A percentile compares a stretch with the other conserved stretches of the same genome.
Conservation (phyloP, 1,140 invertebrate genomes). For the Bombus breviceps region DNA sequence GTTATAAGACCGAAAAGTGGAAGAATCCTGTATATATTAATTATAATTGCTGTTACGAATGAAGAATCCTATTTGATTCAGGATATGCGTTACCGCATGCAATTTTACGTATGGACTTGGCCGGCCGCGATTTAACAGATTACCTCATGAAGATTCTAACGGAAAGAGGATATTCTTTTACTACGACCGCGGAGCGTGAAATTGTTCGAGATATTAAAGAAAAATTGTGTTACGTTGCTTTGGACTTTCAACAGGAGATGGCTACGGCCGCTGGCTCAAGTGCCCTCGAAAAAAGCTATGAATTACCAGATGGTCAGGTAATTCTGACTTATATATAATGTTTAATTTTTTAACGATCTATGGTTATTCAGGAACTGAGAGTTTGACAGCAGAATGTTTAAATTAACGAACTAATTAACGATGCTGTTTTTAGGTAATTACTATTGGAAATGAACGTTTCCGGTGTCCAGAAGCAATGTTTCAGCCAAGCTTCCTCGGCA, state of each 20-base stretch:
- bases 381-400: background rate
- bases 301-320: slow-evolving; percentile 93
- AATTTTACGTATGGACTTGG: slow-evolving; percentile 94
- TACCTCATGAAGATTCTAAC: slow-evolving; percentile 95
- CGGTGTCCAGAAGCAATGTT: slow-evolving; percentile 96
- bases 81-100: slow-evolving; percentile 89
- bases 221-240: slow-evolving; percentile 92
- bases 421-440: slow-evolving; percentile 85
- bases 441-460: slow-evolving; percentile 97
- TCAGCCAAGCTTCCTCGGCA: slow-evolving; percentile 95
- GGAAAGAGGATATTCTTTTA: slow-evolving; percentile 89
- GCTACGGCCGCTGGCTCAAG: slow-evolving; percentile 91
- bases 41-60: background rate
- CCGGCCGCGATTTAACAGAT: slow-evolving; percentile 94
- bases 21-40: background rate
- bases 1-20: background rate
- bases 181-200: slow-evolving; percentile 90
- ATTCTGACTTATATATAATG: slow-evolving; percentile 73
- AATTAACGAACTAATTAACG: background rate
- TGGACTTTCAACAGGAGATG: slow-evolving; percentile 95
- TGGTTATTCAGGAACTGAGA: background rate
- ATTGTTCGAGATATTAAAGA: slow-evolving; percentile 95
- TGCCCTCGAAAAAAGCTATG: slow-evolving; percentile 93
- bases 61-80: slow-evolving; percentile 30
- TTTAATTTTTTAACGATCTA: background rate